Base-by-base conservation (phyloP, 2,888 invertebrate species). In the Uropetala carovei region DNA sequence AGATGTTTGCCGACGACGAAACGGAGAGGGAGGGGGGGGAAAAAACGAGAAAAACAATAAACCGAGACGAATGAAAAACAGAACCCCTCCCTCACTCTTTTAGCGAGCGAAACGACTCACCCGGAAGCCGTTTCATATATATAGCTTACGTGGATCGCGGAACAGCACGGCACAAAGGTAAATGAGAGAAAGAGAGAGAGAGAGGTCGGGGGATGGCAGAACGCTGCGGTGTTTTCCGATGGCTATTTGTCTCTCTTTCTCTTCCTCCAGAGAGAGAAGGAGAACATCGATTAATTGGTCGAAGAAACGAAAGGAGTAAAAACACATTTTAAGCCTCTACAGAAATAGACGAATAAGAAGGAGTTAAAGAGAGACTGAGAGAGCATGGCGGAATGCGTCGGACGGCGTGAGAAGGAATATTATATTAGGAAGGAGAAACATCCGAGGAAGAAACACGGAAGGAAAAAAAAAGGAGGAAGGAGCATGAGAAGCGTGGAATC, bases 61-160 rank as follows among this genome's bases (percentile, higher is more conserved):
- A 18, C 68, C 68, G 27, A 75, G 75, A 75, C 75, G 18, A 27
- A 75, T 75, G 75, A 75, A 27, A 75, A 75, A 75, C 75, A 75
- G 75, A 75, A 22, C 75, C 64, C 14, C 64, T 64, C 14, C 64
- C 18, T n/a, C n/a, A n/a, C n/a, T n/a, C n/a, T 43, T 5, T 43
- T 43, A 3, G 43, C 43, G 68, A 8, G 22, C 22, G 27, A 75
- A 27, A 22, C 75, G 27, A 75, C 27, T 75, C 75, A 75, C 75
- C 75, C 75, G 75, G 75, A 75, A 75, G 68, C 68, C 18, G 22
- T 68, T 68, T 68, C 68, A 68, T 68, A 68, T n/a, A 68, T 68
- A 68, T n/a, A 22, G n/a, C 43, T 43, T 43, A 68, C 68, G 68
- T n/a, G 75, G 75, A 27, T 27, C n/a, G 75, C 75, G n/a, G n/a